Evolutionary conservation across 2,797 vertebrate genomes (phyloP).

Genomic region (Tenualosa thibaudeaui): DNA sequence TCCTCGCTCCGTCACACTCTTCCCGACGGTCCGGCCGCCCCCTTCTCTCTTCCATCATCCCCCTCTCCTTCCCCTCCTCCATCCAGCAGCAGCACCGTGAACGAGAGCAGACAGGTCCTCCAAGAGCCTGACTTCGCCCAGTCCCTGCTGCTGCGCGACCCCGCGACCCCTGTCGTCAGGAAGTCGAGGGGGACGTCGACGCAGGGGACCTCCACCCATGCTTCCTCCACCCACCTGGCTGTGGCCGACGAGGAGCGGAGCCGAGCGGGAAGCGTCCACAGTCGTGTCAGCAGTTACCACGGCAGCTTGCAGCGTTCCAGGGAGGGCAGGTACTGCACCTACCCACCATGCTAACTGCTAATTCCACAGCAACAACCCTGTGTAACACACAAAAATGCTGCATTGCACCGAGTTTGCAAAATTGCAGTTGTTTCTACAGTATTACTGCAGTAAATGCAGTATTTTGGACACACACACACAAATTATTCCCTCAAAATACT

Average conservation of each 20-base stretch:
- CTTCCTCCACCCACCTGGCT: constrained; percentile 93
- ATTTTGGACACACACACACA: no score
- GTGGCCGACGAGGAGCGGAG: constrained; percentile 86
- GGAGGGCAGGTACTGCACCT: constrained; percentile 81
- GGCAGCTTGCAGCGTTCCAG: constrained; percentile 90
- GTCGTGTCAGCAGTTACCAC: constrained; percentile 92
- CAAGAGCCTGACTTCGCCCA: constrained; percentile 95
- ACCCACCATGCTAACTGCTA: background rate
- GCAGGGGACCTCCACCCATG: constrained; percentile 97
- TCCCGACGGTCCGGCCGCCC: background rate
- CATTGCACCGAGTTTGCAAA: no score
- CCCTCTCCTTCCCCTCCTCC: background rate
- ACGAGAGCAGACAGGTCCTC: constrained; percentile 92
- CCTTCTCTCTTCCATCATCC: background rate
- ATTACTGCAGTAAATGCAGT: no score
- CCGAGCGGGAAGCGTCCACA: constrained; percentile 87
- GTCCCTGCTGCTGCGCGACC: constrained; percentile 89
- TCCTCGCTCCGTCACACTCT: background rate
- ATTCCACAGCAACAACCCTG: background rate
- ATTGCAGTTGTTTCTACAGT: no score
- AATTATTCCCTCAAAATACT: no score
- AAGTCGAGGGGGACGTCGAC: constrained; percentile 96
- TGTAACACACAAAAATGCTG: no score
- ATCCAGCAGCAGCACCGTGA: constrained; percentile 80
- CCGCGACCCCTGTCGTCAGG: constrained; percentile 90